Conservation (phyloP, 1,140 invertebrate genomes). For the Nasonia giraulti region DNA sequence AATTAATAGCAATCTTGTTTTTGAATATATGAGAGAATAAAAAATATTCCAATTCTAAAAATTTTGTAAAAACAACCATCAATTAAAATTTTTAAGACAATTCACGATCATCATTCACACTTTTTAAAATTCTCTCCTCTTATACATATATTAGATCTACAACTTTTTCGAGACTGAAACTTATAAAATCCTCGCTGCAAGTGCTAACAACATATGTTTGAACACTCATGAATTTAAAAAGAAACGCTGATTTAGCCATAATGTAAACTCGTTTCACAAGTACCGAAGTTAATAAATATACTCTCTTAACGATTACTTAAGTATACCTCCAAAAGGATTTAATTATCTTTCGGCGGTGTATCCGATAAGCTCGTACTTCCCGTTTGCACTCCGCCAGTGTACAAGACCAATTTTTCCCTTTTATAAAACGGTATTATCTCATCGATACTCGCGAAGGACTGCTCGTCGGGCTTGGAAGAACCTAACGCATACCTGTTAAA, state of each 20-base stretch:
- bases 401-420: conserved; percentile 64
- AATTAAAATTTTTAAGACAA: too few relatives aligned
- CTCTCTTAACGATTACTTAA: conserved; percentile 23
- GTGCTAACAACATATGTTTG: neutral
- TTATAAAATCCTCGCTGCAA: neutral
- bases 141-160: neutral
- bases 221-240: neutral
- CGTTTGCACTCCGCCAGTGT: conserved; percentile 65
- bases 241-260: neutral
- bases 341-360: conserved; percentile 62
- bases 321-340: neutral
- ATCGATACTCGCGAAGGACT: conserved; percentile 66
- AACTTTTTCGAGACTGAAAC: neutral
- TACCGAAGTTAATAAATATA: conserved; percentile 26
- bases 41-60: too few relatives aligned
- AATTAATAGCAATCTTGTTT: too few relatives aligned
- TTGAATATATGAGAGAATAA: too few relatives aligned
- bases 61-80: too few relatives aligned
- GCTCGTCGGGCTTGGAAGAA: conserved; percentile 64
- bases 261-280: neutral
- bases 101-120: neutral
- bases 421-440: conserved; percentile 68
- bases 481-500: conserved; percentile 67
- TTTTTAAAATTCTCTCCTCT: neutral
- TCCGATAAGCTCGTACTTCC: conserved; percentile 69